Percentiles rank a stretch among this genome's conserved stretches.
Evolutionary conservation across 2,113 vertebrate species (phyloP).

Genomic region (Oreochromis aureus): DNA sequence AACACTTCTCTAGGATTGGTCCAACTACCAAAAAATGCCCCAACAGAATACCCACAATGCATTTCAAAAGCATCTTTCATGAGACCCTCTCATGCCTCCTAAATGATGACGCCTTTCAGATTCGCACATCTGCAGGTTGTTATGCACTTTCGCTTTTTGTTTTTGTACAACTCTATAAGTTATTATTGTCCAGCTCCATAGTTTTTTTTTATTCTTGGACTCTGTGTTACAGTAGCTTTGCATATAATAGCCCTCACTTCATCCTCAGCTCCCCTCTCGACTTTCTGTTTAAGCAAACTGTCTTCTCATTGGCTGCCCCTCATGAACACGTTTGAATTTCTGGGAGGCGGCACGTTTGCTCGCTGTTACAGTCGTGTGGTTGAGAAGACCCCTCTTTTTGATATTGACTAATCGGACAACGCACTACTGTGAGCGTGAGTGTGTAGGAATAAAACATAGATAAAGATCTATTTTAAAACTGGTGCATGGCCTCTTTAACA

Average conservation of each 20-base stretch:
- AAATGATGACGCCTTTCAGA: not conserved
- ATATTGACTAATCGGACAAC: not conserved
- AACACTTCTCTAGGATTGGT: not conserved
- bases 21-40: not conserved
- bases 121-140: not conserved
- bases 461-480: not conserved
- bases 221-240: not conserved
- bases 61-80: not conserved
- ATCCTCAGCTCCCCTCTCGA: not conserved
- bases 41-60: not conserved
- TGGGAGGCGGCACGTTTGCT: not conserved
- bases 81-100: not conserved
- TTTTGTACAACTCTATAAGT: not conserved
- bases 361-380: not conserved
- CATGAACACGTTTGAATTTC: not conserved
- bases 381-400: not conserved
- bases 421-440: not conserved
- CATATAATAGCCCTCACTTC: not conserved
- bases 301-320: not conserved
- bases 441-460: not conserved
- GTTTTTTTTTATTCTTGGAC: not conserved
- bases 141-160: not conserved
- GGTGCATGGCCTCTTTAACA: not conserved
- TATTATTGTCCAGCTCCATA: not conserved
- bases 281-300: not conserved